Evolutionary conservation across 1,140 invertebrate species (phyloP), one percentile per base, ranked within the genome.

Genomic region (Sesamia nonagrioides): DNA sequence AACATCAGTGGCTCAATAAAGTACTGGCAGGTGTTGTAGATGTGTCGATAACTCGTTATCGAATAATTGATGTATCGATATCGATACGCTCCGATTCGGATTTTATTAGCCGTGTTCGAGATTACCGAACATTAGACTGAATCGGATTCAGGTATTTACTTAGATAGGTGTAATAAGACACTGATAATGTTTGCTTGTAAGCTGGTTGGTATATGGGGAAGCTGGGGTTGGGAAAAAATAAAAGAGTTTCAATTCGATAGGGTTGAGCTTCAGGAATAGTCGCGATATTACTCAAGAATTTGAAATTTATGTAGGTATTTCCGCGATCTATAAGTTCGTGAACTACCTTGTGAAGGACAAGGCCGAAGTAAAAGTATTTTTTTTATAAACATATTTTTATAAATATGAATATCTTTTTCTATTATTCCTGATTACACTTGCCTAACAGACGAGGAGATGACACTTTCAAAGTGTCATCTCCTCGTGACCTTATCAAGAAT

Each of bases 11-110:
- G 61, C 58, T 75, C 81, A 80, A 87, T 87, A 87, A 87, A 83
- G 56, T 81, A 82, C 13, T 40, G 80, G 79, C 85, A 88, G 83
- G 86, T 88, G 85, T 78, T 82, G 77, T 66, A 61, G 69, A 82
- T 72, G 81, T 82, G 81, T 84, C 81, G 78, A 78, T 81, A 81
- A 63, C 80, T 80, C 75, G 84, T 84, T 86, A 88, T 88, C 85
- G 72, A 78, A 80, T 80, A 82, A 86, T 82, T 82, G 77, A 84
- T 77, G 72, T 42, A 76, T 63, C 68, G 61, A 68, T 63, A 61
- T 80, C 75, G 82, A 85, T 87, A 82, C 73, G 72, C 45, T 45
- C 42, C 74, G 60, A 77, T 48, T 50, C 42, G 74, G 18, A 50
- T 21, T 77, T 77, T 77, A 77, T 68, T 77, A 54, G n/a, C n/a